phyloP scores from a whole-genome alignment of 2,797 vertebrate species.

The Argya squamiceps region DNA sequence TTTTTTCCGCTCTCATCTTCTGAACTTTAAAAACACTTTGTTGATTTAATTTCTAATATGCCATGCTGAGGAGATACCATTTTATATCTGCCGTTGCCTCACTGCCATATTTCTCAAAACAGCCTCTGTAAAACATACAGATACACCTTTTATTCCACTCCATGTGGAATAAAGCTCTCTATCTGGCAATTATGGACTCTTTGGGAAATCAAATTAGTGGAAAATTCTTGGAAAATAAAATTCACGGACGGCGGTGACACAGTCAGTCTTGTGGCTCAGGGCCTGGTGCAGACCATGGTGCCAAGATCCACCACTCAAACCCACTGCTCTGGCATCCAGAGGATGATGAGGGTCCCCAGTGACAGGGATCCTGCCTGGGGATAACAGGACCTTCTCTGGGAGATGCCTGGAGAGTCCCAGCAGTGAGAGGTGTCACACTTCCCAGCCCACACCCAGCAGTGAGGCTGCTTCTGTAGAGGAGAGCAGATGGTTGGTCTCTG shows the following conservation, averaged over 20 bases:
- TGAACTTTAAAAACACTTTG: not conserved
- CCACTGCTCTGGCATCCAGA: not conserved
- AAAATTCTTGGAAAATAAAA: not conserved
- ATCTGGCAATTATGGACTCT: not conserved
- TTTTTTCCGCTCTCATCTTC: not conserved
- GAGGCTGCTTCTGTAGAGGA: not conserved
- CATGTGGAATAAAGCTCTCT: not conserved
- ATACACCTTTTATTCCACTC: not conserved
- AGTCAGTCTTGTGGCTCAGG: rapidly evolving
- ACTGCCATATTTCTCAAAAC: not conserved
- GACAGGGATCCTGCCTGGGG: not conserved
- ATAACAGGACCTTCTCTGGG: rapidly evolving
- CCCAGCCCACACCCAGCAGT: not conserved
- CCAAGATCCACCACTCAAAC: not conserved
- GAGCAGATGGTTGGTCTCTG: not conserved
- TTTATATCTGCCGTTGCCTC: not conserved
- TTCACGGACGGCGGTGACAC: not conserved
- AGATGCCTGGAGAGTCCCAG: not conserved
- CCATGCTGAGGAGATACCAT: not conserved
- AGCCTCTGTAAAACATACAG: not conserved
- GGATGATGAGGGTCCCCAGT: not conserved
- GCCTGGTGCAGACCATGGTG: rapidly evolving
- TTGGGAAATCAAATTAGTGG: not conserved
- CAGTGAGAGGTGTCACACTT: rapidly evolving
- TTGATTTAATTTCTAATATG: not conserved